phyloP scores from a whole-genome alignment of 1,140 invertebrate species.

The Dreissena polymorpha region DNA sequence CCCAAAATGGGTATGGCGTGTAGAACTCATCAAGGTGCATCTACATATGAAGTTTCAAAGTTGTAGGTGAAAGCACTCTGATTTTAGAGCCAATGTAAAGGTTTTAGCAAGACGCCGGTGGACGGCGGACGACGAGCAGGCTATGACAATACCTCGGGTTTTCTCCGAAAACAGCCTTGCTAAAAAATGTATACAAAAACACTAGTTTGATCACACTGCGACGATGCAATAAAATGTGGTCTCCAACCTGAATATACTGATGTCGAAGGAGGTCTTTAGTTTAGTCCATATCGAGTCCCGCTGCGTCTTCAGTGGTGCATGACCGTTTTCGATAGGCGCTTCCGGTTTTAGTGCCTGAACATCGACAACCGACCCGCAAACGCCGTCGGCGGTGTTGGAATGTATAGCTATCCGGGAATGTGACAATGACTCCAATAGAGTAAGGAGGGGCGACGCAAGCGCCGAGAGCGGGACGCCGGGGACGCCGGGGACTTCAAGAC shows the following conservation, averaged over 20 bases:
- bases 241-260: constrained; percentile 8
- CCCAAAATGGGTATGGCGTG: too few species aligned
- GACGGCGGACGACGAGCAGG: too few species aligned
- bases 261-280: constrained; percentile 30
- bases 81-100: too few species aligned
- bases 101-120: too few species aligned
- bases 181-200: too few species aligned
- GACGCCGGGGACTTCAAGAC: background rate
- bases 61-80: too few species aligned
- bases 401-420: constrained; percentile 30
- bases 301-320: background rate
- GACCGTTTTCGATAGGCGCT: background rate
- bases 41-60: too few species aligned
- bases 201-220: too few species aligned
- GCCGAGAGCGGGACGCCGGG: background rate
- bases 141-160: too few species aligned
- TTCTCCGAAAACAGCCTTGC: too few species aligned
- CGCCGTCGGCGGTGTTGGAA: constrained; percentile 23
- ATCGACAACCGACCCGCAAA: constrained; percentile 42
- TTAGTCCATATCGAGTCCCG: background rate
- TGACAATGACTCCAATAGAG: constrained; percentile 37
- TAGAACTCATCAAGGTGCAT: too few species aligned
- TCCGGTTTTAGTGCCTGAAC: constrained; percentile 12
- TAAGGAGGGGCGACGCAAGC: constrained; percentile 9
- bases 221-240: too few species aligned